These are phyloP conservation scores for Aporophyla lueneburgensis DNA, from an alignment of 2,888 invertebrate genomes.

Conservation along the genomic window DNA sequence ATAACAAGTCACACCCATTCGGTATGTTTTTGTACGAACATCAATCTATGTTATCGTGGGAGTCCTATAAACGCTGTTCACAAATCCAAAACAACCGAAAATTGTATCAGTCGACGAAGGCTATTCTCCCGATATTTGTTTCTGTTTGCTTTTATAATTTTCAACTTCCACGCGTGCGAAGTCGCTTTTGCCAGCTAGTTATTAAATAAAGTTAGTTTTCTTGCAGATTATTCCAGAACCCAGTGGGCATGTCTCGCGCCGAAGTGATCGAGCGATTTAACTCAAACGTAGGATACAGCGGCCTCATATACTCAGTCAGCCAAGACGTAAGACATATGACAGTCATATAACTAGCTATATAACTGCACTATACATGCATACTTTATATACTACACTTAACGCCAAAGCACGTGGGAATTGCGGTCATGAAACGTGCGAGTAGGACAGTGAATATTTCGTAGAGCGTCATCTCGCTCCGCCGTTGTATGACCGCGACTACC, in stretches of 20 bases:
- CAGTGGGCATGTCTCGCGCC: slow-evolving; percentile 89
- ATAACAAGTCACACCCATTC: too few species aligned
- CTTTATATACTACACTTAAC: slow-evolving; percentile 49
- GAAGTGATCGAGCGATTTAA: slow-evolving; percentile 98
- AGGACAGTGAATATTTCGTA: slow-evolving; percentile 2
- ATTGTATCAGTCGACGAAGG: too few species aligned
- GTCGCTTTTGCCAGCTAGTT: too few species aligned
- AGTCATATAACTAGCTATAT: slow-evolving; percentile 15
- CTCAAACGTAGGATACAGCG: slow-evolving; percentile 99
- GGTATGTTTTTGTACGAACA: too few species aligned
- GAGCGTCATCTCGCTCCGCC: slow-evolving; percentile 8
- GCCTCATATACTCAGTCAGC: slow-evolving; percentile 98
- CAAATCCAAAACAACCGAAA: too few species aligned
- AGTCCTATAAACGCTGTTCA: too few species aligned
- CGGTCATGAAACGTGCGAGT: slow-evolving; percentile 11
- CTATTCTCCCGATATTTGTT: too few species aligned
- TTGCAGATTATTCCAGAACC: slow-evolving; percentile 90
- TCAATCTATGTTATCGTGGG: too few species aligned
- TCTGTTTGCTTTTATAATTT: too few species aligned
- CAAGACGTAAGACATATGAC: slow-evolving; percentile 95
- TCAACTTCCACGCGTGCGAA: too few species aligned
- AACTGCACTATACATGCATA: slow-evolving; percentile 60
- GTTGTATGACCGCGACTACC: background rate
- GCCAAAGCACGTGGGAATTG: background rate
- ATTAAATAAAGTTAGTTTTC: background rate